Evolutionary conservation across 2,888 invertebrate genomes (phyloP), one percentile per base, ranked within the genome.

Genomic region (Calameuta pallipes): DNA sequence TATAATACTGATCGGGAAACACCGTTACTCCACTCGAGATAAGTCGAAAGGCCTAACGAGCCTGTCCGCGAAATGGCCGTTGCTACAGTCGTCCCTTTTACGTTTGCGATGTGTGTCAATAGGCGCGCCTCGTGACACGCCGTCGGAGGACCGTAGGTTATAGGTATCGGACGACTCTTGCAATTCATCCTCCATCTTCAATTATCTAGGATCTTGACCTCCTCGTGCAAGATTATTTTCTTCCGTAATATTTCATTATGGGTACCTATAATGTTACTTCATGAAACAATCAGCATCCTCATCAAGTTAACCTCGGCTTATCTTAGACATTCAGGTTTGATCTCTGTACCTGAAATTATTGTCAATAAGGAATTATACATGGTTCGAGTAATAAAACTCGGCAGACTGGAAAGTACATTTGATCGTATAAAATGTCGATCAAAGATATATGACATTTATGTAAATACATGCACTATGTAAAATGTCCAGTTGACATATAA

Each of bases 1-100:
- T 84, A 85, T 80, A 85, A 83, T 83, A 80, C 83, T 77, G 80
- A 84, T 83, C 81, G 80, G 76, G 33, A 75, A 80, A 79, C 77
- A 83, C 85, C 84, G 85, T 84, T 85, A 85, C 75, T 69, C 75
- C 68, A 36, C 69, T 75, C 76, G 76, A 77, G 76, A 81, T 76
- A 69, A 78, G 78, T 73, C 56, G 36, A 75, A 80, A 76, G 76
- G 69, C 75, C 69, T 79, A 80, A 80, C 79, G 78, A 78, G 76
- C 74, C 76, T 78, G 71, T 74, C 74, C 35, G 37, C 34, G 36
- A 74, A 71, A 71, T 30, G 15, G 71, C 34, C 71, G 71, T 15
- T n/a, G 23, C 34, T 34, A 71, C 71, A 71, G 71, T 13, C 71
- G 71, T 71, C 71, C 71, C 71, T 71, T 71, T 71, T 71, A 71